Conservation (phyloP, 2,888 invertebrate species). For the Antheraea assamensis region DNA sequence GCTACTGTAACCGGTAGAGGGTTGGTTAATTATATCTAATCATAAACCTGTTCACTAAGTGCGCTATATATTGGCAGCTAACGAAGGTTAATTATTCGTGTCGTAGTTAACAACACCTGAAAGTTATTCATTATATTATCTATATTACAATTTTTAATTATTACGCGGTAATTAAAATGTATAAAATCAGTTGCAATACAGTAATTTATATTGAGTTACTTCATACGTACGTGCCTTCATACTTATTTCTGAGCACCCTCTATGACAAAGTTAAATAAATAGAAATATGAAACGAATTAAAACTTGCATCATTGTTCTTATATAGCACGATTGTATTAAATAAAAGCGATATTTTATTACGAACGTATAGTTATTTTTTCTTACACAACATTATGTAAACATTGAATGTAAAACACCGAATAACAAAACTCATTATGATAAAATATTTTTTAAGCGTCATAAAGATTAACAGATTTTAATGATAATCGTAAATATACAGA, state of each 20-base stretch:
- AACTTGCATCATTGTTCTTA: background rate
- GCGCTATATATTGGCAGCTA: conserved; percentile 69
- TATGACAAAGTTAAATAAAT: background rate
- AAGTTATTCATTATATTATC: conserved; percentile 13
- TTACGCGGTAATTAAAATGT: background rate
- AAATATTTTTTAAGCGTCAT: no score
- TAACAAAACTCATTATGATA: background rate
- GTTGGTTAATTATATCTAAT: conserved; percentile 68
- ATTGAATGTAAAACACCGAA: background rate
- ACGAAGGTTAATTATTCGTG: conserved; percentile 67
- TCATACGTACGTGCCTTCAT: background rate
- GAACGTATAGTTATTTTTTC: background rate
- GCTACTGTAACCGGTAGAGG: conserved; percentile 62
- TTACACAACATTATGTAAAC: no score
- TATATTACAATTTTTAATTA: conserved; percentile 13
- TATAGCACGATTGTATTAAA: background rate
- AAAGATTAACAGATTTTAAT: conserved; percentile 29
- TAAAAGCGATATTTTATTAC: background rate
- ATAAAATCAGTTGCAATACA: background rate
- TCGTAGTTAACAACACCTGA: conserved; percentile 45
- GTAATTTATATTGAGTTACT: background rate
- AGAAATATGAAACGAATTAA: background rate
- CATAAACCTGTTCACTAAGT: conserved; percentile 62
- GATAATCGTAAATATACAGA: conserved; percentile 33
- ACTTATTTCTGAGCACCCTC: background rate